Evolutionary conservation across 2,888 invertebrate genomes (phyloP).

Genomic region (Ceriagrion tenellum): DNA sequence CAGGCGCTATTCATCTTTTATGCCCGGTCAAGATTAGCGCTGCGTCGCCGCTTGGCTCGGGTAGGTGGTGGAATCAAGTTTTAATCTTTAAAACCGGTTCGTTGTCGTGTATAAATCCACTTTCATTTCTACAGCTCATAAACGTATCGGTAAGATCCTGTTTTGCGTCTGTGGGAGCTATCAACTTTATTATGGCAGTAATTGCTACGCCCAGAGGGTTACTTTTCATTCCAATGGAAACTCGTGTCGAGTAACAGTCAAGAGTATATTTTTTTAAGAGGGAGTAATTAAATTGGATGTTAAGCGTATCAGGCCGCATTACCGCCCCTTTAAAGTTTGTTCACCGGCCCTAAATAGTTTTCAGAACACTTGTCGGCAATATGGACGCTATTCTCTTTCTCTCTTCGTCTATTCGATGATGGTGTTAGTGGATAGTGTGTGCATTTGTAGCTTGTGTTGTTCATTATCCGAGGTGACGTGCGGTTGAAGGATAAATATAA

Average conservation of each 20-base stretch:
- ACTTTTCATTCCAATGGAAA: background rate
- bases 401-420: background rate
- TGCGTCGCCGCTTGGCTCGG: background rate
- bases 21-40: background rate
- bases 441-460: background rate
- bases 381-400: background rate
- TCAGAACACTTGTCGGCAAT: background rate
- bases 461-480: background rate
- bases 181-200: slow-evolving; percentile 19
- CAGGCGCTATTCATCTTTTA: background rate
- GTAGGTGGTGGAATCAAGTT: slow-evolving; percentile 24
- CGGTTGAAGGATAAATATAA: too few species aligned
- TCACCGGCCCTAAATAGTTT: background rate
- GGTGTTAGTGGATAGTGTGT: background rate
- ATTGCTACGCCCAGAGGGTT: background rate
- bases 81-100: background rate
- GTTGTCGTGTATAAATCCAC: slow-evolving; percentile 13
- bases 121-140: slow-evolving; percentile 29
- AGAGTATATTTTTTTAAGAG: background rate
- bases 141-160: slow-evolving; percentile 31
- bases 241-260: background rate
- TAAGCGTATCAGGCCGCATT: background rate
- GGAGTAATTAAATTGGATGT: slow-evolving; percentile 10
- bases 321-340: background rate
- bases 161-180: background rate